phyloP scores from a whole-genome alignment of 2,888 invertebrate species.

The Epirrhoe alternata region DNA sequence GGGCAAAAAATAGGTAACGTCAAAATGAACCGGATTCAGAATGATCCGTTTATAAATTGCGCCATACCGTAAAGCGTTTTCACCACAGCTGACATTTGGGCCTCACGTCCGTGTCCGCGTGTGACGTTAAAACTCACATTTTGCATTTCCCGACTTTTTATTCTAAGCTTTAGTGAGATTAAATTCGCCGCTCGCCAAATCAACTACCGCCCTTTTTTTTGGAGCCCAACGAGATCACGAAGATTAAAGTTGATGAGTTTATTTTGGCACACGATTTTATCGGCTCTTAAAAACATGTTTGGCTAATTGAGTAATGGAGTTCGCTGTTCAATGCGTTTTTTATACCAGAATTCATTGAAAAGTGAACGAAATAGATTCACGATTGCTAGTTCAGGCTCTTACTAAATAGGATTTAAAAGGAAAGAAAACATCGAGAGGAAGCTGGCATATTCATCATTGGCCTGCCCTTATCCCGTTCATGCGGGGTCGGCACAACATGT shows the following conservation, averaged over 20 bases:
- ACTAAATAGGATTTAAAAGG: no score
- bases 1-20: no score
- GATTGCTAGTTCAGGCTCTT: no score
- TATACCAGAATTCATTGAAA: neutral
- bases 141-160: constrained; percentile 51
- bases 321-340: constrained; percentile 8
- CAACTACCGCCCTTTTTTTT: constrained; percentile 39
- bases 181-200: constrained; percentile 43
- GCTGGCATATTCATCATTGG: no score
- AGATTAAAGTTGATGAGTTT: constrained; percentile 40
- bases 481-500: no score
- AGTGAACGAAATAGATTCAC: neutral
- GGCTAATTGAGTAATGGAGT: constrained; percentile 20
- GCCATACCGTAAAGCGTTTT: constrained; percentile 58
- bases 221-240: constrained; percentile 30
- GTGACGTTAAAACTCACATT: constrained; percentile 65
- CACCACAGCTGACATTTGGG: constrained; percentile 72
- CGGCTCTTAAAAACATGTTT: constrained; percentile 19
- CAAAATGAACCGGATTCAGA: no score
- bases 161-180: constrained; percentile 50
- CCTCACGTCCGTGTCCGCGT: constrained; percentile 63
- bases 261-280: constrained; percentile 34
- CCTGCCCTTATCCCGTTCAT: no score
- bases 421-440: no score
- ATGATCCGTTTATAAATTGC: constrained; percentile 37